Conservation (phyloP, 2,888 invertebrate species). For the Branchipolynoe longqiensis region DNA sequence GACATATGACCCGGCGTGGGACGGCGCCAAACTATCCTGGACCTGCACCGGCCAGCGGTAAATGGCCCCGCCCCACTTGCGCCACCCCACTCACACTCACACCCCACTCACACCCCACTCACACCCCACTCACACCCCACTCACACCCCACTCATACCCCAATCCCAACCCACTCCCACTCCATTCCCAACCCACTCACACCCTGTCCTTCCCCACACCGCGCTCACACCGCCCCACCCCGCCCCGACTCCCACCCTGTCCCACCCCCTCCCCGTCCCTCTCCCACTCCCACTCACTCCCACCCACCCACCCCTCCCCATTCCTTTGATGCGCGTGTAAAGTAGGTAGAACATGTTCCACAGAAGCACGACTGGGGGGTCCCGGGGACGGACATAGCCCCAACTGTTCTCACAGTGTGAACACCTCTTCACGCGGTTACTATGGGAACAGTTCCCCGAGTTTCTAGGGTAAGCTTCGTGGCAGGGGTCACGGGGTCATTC, state of each 20-base stretch:
- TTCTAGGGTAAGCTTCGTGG: conserved; percentile 22
- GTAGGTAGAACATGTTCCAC: too few relatives aligned
- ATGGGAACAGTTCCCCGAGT: conserved; percentile 12
- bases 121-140: background rate
- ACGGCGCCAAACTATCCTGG: too few relatives aligned
- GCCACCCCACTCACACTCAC: too few relatives aligned
- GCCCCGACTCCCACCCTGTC: background rate
- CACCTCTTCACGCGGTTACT: background rate
- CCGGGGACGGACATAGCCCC: too few relatives aligned
- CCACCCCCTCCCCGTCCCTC: background rate
- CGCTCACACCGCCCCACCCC: background rate
- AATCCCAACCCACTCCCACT: background rate
- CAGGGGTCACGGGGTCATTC: conserved; percentile 4
- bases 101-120: too few relatives aligned
- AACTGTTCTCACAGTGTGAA: conserved; percentile 13
- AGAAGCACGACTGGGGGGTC: too few relatives aligned
- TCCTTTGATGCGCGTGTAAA: too few relatives aligned
- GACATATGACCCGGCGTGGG: too few relatives aligned
- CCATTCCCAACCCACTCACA: background rate
- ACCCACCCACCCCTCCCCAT: background rate
- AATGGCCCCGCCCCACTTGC: background rate
- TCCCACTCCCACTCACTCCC: background rate
- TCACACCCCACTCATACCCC: background rate
- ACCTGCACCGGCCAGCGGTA: too few relatives aligned
- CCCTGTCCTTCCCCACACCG: background rate